Evolutionary conservation across 2,113 vertebrate species (phyloP).

Genomic region (Hippocampus comes): DNA sequence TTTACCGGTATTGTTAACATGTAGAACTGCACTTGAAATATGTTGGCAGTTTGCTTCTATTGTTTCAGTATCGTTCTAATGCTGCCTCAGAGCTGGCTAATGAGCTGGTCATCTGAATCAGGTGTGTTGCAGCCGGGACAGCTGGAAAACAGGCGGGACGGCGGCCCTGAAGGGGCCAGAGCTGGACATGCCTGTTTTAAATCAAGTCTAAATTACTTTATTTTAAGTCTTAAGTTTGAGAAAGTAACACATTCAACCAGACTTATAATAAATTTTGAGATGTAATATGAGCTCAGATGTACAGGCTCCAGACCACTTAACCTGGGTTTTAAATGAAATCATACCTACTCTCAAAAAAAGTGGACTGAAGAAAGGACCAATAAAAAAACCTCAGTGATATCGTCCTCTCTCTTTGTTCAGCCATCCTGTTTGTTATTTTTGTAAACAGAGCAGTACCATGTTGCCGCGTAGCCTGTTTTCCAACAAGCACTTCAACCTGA

Average conservation of each 20-base stretch:
- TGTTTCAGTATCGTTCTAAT: background rate
- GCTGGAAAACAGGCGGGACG: no score
- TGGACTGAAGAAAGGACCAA: background rate
- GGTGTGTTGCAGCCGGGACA: no score
- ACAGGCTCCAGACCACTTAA: background rate
- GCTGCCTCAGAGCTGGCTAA: no score
- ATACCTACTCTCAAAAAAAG: background rate
- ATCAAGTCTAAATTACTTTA: background rate
- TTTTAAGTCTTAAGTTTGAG: background rate
- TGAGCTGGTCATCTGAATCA: no score
- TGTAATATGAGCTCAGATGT: background rate
- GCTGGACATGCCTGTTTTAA: no score
- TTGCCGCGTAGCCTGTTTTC: background rate
- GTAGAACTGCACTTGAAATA: background rate
- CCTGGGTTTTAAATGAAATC: background rate
- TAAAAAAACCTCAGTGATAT: background rate
- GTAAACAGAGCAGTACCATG: background rate
- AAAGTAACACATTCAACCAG: background rate
- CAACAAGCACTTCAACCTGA: conserved; percentile 36
- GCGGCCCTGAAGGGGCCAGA: no score
- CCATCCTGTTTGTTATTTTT: background rate
- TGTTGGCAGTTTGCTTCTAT: background rate
- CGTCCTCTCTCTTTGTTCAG: background rate
- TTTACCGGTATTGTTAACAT: background rate
- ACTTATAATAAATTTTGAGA: background rate